Evolutionary conservation across 2,888 invertebrate genomes (phyloP).

Genomic region (Tetranychus piercei): DNA sequence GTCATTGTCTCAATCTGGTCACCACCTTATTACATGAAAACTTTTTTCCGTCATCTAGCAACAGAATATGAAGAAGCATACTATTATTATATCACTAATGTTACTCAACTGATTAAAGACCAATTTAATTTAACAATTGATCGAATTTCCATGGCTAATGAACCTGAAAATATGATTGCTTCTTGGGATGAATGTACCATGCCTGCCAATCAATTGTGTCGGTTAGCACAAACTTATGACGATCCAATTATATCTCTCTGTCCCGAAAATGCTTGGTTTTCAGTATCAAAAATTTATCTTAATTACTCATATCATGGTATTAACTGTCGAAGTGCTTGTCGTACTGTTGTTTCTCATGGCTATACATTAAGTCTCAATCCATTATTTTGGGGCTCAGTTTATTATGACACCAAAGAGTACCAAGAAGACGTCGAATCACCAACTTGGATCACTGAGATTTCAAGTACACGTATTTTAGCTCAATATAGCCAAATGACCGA

Average conservation of each 20-base stretch:
- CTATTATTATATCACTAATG: not conserved
- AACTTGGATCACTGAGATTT: constrained; percentile 1
- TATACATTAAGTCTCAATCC: not conserved
- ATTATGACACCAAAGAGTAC: not conserved
- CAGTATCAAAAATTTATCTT: not conserved
- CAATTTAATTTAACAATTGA: not conserved
- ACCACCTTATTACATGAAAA: constrained; percentile 2
- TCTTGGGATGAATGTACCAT: constrained; percentile 5
- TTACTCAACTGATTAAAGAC: not conserved
- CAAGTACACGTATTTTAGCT: not conserved
- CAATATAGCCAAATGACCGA: not conserved
- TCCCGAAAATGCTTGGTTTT: not conserved
- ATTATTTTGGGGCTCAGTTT: not conserved
- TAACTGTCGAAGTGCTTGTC: not conserved
- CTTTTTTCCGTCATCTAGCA: not conserved
- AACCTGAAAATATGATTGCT: not conserved
- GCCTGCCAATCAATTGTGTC: not conserved
- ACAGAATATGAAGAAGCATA: constrained; percentile 3
- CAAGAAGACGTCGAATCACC: not conserved
- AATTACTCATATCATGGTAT: not conserved
- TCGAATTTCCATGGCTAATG: not conserved
- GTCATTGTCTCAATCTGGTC: not conserved
- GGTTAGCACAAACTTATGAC: not conserved
- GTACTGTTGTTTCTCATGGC: not conserved
- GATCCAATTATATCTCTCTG: not conserved